Evolutionary conservation across 2,888 invertebrate species (phyloP).

Genomic region (Leptothorax acervorum): DNA sequence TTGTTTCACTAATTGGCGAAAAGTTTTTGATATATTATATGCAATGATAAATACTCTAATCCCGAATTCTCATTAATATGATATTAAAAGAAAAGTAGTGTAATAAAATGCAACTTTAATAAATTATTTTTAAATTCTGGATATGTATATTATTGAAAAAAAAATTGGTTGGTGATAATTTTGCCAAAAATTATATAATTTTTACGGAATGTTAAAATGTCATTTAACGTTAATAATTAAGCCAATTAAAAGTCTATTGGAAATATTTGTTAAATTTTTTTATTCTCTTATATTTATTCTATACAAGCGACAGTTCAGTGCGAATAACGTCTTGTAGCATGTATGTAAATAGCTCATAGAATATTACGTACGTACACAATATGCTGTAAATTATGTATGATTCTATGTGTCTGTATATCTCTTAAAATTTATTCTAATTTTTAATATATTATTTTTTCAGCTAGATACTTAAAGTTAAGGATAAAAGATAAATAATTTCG

Average conservation of each 20-base stretch:
- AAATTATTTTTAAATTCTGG: conserved; percentile 4
- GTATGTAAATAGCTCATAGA: conserved; percentile 3
- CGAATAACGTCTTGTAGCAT: not conserved
- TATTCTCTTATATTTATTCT: not conserved
- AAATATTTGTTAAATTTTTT: not conserved
- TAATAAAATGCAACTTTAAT: not conserved
- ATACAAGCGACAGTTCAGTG: not conserved
- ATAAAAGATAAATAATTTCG: not conserved
- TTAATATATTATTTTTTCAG: not conserved
- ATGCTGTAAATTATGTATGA: not conserved
- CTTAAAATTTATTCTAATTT: not conserved
- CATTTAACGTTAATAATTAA: conserved; percentile 7
- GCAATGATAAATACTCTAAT: not conserved
- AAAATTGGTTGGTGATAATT: not conserved
- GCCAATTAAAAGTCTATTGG: not conserved
- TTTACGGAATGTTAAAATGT: not conserved
- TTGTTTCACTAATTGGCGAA: conserved; percentile 56
- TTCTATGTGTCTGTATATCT: not conserved
- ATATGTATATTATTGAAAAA: not conserved
- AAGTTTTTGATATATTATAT: conserved; percentile 55
- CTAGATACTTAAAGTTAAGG: not conserved
- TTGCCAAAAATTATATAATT: not conserved
- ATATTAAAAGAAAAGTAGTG: not conserved
- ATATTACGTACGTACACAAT: not conserved
- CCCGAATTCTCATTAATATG: not conserved